Evolutionary conservation across 2,797 vertebrate genomes (phyloP).

Genomic region (Yasuhikotakia modesta): DNA sequence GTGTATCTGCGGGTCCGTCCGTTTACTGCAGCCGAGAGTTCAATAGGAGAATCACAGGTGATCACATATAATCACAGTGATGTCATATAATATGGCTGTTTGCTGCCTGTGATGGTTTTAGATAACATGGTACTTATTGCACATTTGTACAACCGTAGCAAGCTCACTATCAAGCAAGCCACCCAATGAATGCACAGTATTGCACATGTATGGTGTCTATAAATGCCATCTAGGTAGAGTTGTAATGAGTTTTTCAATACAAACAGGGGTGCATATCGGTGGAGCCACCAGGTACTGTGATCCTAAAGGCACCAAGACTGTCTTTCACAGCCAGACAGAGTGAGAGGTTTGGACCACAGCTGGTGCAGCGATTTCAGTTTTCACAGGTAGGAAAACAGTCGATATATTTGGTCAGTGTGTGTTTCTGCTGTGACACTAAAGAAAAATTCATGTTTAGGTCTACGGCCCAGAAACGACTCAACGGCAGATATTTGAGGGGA

Average conservation of each 20-base stretch:
- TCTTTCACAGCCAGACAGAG: conserved; percentile 72
- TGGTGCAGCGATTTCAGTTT: conserved; percentile 88
- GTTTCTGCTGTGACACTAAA: background rate
- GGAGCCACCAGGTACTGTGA: conserved; percentile 77
- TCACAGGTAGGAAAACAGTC: conserved; percentile 76
- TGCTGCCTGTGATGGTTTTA: no score
- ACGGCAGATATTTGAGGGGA: conserved; percentile 86
- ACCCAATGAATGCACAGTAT: no score
- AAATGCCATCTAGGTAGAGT: background rate
- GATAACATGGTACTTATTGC: no score
- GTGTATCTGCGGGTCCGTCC: conserved; percentile 88
- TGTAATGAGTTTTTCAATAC: background rate
- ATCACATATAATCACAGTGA: background rate
- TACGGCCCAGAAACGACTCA: conserved; percentile 87
- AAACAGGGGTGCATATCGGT: conserved; percentile 82
- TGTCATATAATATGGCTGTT: no score
- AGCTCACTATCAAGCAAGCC: no score
- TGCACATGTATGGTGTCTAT: no score
- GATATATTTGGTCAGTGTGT: background rate
- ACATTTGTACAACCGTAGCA: no score
- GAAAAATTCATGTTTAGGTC: conserved; percentile 73
- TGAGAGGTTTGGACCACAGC: conserved; percentile 80
- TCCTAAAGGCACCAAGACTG: conserved; percentile 81
- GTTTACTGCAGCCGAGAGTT: conserved; percentile 77
- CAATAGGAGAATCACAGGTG: conserved; percentile 81